Evolutionary conservation across 2,113 vertebrate species (phyloP).

Genomic region (Arvicanthis niloticus): DNA sequence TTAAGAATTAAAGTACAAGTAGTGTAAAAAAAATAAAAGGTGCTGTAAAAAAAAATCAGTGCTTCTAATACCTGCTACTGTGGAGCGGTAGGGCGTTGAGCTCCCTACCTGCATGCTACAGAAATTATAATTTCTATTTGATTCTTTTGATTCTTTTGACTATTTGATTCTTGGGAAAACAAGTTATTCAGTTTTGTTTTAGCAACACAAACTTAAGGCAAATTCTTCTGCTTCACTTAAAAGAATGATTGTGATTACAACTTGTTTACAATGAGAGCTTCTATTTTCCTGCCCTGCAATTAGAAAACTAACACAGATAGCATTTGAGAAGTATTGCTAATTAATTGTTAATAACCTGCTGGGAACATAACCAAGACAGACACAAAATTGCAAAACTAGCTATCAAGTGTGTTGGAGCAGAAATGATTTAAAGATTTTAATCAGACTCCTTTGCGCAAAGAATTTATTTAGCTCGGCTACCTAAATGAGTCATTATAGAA

Average conservation of each 20-base stretch:
- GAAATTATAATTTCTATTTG: slow-evolving; percentile 37
- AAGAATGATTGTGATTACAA: slow-evolving; percentile 75
- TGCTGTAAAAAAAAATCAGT: slow-evolving; percentile 32
- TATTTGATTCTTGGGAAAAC: slow-evolving; percentile 34
- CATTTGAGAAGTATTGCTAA: slow-evolving; percentile 86
- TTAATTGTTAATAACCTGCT: slow-evolving; percentile 91
- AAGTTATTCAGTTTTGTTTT: slow-evolving; percentile 63
- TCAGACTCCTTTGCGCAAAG: slow-evolving; percentile 76
- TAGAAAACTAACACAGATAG: slow-evolving; percentile 77
- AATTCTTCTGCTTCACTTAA: slow-evolving; percentile 69
- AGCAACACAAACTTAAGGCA: slow-evolving; percentile 69
- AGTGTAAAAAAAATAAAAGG: neutral
- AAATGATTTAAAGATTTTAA: slow-evolving; percentile 89
- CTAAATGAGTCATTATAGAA: slow-evolving; percentile 56
- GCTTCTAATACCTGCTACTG: slow-evolving; percentile 33
- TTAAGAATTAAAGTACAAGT: neutral
- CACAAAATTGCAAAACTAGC: slow-evolving; percentile 84
- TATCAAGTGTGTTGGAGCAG: slow-evolving; percentile 83
- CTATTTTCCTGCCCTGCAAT: slow-evolving; percentile 79
- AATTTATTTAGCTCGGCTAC: slow-evolving; percentile 68
- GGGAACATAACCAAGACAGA: slow-evolving; percentile 86
- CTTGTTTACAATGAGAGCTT: slow-evolving; percentile 84
- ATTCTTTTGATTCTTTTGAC: too few species aligned
- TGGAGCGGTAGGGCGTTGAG: too few species aligned
- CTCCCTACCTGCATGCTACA: neutral